Base-by-base conservation (phyloP, 1,140 invertebrate species). In the Propsilocerus akamusi region DNA sequence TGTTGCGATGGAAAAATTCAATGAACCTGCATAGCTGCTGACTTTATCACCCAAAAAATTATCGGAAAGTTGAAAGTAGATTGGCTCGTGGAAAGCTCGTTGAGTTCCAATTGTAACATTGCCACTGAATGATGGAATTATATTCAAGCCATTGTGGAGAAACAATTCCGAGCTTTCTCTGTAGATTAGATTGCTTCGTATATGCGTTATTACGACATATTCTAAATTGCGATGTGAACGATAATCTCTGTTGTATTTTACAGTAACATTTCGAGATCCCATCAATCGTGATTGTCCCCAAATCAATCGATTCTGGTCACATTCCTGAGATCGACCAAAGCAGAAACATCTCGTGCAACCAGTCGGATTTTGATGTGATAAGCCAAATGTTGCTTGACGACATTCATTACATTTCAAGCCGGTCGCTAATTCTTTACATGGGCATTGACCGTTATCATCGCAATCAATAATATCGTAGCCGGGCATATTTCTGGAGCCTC, bases 281-380 rank as follows among this genome's bases (percentile, higher is more conserved):
- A 74, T 59, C 25, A 79, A 69, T 53, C 78, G 72, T 34, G 85
- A 66, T 58, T 84, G 78, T 4, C 80, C 80, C 75, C 89, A 84
- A 12, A 80, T 78, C 30, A 86, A 77, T 17, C 74, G 72, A 5
- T 86, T 83, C 60, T 89, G 82, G 30, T 73, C 73, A 61, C 90
- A 95, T 28, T 74, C 67, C 0, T 74, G 74, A 8, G 81, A 81
- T 56, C 86, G 72, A 0, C 81, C 83, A 59, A 93, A 95, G 66
- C 90, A 94, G 68, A 90, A 94, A 63, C 90, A 93, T 52, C 81
- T 74, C 0, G 82, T 89, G 61, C 90, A 95, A 4, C 89, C 90
- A 50, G 75, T 73, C 0, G 77, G 72, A 64, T 86, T 88, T 5
- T 78, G 69, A 1, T 64, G 58, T 0, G 78, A 70, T 3, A 94